phyloP scores from a whole-genome alignment of 2,888 invertebrate genomes.

The Hydroisotoma schaefferi region DNA sequence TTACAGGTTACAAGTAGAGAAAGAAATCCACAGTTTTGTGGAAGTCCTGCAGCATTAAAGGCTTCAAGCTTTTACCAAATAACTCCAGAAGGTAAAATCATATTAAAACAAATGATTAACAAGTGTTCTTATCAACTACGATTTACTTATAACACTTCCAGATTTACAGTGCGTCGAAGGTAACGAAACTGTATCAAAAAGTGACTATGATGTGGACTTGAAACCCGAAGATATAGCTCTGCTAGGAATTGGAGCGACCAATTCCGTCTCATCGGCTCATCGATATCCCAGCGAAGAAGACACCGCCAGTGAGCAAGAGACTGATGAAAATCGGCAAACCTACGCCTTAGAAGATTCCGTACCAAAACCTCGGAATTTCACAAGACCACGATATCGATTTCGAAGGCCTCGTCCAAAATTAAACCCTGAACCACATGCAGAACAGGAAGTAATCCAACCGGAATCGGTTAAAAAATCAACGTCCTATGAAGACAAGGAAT shows the following conservation, averaged over 20 bases:
- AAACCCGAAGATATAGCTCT: conserved; percentile 33
- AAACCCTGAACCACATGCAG: not conserved
- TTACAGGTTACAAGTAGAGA: conserved; percentile 89
- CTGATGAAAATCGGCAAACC: conserved; percentile 15
- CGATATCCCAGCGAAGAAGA: conserved; percentile 14
- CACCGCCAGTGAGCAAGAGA: conserved; percentile 19
- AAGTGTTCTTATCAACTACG: not conserved
- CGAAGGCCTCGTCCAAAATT: conserved; percentile 26
- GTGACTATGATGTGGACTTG: conserved; percentile 11
- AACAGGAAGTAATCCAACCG: no score
- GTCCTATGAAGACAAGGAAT: conserved; percentile 24
- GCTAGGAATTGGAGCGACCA: conserved; percentile 25
- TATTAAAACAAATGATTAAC: not conserved
- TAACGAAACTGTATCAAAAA: conserved; percentile 46
- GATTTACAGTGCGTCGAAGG: conserved; percentile 47
- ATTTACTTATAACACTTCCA: conserved; percentile 25
- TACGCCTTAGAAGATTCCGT: conserved; percentile 22
- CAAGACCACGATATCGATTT: conserved; percentile 14
- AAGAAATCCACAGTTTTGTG: conserved; percentile 84
- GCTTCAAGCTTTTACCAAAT: conserved; percentile 83
- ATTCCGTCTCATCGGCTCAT: conserved; percentile 11
- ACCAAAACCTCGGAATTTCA: conserved; percentile 15
- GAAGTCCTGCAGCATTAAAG: conserved; percentile 72
- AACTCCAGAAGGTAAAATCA: conserved; percentile 64
- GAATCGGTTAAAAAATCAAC: no score